Evolutionary conservation across 1,140 invertebrate genomes (phyloP).

Genomic region (Cydia amplana): DNA sequence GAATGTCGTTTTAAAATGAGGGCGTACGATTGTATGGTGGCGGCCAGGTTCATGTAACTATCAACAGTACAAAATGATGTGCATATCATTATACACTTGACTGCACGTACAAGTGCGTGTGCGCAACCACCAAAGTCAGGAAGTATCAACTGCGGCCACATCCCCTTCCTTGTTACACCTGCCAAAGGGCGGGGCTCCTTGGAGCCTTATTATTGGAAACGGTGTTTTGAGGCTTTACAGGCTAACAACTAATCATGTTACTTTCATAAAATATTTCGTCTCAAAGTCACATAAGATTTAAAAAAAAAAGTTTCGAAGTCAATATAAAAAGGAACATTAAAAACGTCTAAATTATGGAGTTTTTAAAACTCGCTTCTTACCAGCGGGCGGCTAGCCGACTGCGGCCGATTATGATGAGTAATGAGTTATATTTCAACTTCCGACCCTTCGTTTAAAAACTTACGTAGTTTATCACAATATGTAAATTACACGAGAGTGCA

Average conservation of each 20-base stretch:
- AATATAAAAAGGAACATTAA: neutral
- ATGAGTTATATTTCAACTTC: constrained; percentile 16
- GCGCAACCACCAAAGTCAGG: neutral
- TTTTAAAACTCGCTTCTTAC: neutral
- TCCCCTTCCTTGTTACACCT: neutral
- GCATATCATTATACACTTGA: too few species aligned
- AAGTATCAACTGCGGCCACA: constrained; percentile 2
- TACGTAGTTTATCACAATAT: neutral
- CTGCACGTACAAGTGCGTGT: too few species aligned
- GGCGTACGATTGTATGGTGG: too few species aligned
- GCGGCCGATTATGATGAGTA: neutral
- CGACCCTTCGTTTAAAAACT: neutral
- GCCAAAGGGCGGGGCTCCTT: neutral
- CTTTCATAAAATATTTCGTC: too few species aligned
- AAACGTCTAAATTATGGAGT: neutral
- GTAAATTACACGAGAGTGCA: neutral
- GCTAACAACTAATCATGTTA: neutral
- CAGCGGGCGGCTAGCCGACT: constrained; percentile 18
- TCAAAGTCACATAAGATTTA: too few species aligned
- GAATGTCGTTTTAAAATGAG: too few species aligned
- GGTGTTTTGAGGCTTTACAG: neutral
- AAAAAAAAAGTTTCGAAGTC: too few species aligned
- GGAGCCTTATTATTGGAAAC: neutral
- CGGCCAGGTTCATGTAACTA: too few species aligned
- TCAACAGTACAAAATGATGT: too few species aligned